Evolutionary conservation across 2,888 invertebrate genomes (phyloP), one percentile per base, ranked within the genome.

Genomic region (Ophion ventricosus): DNA sequence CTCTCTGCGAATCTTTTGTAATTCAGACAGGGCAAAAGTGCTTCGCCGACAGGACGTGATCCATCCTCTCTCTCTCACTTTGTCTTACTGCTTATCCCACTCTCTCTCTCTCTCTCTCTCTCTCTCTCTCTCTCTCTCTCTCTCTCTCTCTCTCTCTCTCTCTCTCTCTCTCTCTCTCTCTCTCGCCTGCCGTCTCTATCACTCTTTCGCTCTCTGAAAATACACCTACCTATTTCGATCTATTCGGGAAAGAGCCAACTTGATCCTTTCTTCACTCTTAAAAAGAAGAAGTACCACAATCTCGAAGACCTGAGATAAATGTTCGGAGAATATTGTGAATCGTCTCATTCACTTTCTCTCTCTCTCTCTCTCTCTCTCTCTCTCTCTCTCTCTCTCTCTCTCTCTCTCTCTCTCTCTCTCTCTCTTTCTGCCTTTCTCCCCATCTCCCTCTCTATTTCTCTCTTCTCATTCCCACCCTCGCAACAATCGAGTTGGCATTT

Each of bases 401-500:
- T 0, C 49, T 35, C n/a, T 43, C 59, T 57, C 59, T 40, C 67
- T 57, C 25, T 17, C 49, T 14, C 17, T 43, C 11, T 43, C 11
- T 11, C 49, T 49, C 17, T 49, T n/a, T n/a, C n/a, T n/a, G n/a
- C n/a, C 49, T 14, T 49, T 43, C 11, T 43, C 11, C 4, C 49
- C 17, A 4, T 49, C 5, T 1, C 40, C 8, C 35, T 35, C 35
- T 35, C 35, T 40, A 7, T 40, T 17, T 49, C 49, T 49, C 49
- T 0, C 49, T 35, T 49, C 43, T 59, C 40, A 56, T 35, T 63
- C 14, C 74, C 67, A 54, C 63, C 43, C 72, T 40, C 59, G 40
- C 40, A 73, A 57, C 49, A 64, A 61, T 76, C 23, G 29, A 64
- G 64, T 83, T 75, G 57, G 72, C 54, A 83, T 80, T 76, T 70